A percentile compares a stretch with the other conserved stretches of the same genome.
These are phyloP conservation scores for Drosophila yooni DNA, from an alignment of 2,888 invertebrate genomes.

Conservation along the genomic window DNA sequence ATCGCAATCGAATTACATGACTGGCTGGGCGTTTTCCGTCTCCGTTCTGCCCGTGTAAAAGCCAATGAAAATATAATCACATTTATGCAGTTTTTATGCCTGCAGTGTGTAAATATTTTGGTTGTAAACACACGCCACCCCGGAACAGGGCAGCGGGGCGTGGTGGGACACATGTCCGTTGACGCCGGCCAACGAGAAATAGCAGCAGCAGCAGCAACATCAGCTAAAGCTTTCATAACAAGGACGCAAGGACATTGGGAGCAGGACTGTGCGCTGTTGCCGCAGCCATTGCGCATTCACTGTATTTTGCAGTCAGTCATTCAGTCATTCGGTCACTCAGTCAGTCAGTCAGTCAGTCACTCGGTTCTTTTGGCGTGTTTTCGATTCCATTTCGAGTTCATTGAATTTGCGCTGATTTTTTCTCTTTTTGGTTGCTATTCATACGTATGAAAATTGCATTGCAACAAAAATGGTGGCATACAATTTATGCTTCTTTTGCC, in stretches of 20 bases:
- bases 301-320: slow-evolving; percentile 27
- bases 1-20: slow-evolving; percentile 79
- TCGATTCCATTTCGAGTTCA: slow-evolving; percentile 78
- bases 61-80: slow-evolving; percentile 81
- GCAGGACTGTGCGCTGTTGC: slow-evolving; percentile 15
- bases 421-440: slow-evolving; percentile 45
- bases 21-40: slow-evolving; percentile 22
- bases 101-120: slow-evolving; percentile 81
- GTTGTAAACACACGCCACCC: slow-evolving; percentile 59
- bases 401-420: slow-evolving; percentile 78
- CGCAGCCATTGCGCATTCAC: slow-evolving; percentile 30
- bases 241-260: slow-evolving; percentile 22
- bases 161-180: slow-evolving; percentile 31
- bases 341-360: slow-evolving; percentile 19
- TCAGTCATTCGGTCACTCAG: slow-evolving; percentile 20
- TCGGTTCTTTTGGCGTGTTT: slow-evolving; percentile 32
- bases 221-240: slow-evolving; percentile 10
- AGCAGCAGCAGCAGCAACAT: slow-evolving; percentile 23
- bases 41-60: slow-evolving; percentile 36
- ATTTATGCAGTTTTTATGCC: slow-evolving; percentile 82
- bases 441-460: slow-evolving; percentile 66
- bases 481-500: slow-evolving; percentile 58
- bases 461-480: slow-evolving; percentile 57
- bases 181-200: slow-evolving; percentile 24
- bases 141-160: slow-evolving; percentile 1